These are phyloP conservation scores for Aphidius ervi DNA, from an alignment of 1,140 invertebrate genomes.

Conservation along the genomic window DNA sequence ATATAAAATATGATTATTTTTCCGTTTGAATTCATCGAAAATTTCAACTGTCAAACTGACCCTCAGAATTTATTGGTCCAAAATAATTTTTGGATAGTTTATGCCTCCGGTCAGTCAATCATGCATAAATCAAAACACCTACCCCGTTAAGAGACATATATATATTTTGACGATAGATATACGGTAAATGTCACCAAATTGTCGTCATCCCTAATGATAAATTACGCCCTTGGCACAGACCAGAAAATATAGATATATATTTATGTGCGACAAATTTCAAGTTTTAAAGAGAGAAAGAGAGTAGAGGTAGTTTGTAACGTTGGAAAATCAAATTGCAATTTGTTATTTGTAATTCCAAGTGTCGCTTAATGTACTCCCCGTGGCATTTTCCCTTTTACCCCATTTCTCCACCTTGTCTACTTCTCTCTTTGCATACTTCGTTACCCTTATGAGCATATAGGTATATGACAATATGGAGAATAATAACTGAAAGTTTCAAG, in stretches of 20 bases:
- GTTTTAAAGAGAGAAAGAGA: conserved; percentile 9
- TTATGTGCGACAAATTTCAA: too few relatives aligned
- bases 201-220: conserved; percentile 52
- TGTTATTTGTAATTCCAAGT: conserved; percentile 57
- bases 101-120: conserved; percentile 50
- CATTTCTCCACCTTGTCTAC: too few relatives aligned
- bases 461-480: too few relatives aligned
- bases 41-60: not conserved
- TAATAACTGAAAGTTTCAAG: not conserved
- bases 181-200: conserved; percentile 46
- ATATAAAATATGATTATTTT: not conserved
- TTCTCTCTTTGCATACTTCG: conserved; percentile 12
- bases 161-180: too few relatives aligned
- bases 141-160: too few relatives aligned
- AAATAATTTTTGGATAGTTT: conserved; percentile 34
- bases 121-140: too few relatives aligned
- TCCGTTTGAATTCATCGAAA: conserved; percentile 12
- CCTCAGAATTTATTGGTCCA: not conserved
- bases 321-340: conserved; percentile 54
- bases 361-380: conserved; percentile 52
- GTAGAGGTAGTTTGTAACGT: conserved; percentile 23
- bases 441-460: not conserved
- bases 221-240: conserved; percentile 37
- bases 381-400: conserved; percentile 26
- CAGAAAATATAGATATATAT: not conserved